Percentiles rank a stretch among this genome's conserved stretches.
These are phyloP conservation scores for Epinotia nisella DNA, from an alignment of 2,888 invertebrate genomes.

Conservation along the genomic window DNA sequence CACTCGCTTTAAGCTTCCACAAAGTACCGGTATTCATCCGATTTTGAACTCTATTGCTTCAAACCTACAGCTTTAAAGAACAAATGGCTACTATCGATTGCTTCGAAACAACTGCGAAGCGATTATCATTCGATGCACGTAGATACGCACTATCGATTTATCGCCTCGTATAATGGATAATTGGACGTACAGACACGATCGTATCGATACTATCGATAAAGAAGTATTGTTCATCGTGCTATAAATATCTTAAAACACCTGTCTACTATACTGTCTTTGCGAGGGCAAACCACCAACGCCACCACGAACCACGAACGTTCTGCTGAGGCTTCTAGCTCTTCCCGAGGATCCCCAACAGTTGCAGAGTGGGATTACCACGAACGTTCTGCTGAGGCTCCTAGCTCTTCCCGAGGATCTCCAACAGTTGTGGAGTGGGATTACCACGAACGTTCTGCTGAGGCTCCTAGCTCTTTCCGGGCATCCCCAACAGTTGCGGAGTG, in stretches of 20 bases:
- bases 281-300: no score
- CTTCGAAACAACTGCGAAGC: neutral
- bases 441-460: no score
- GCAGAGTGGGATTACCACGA: no score
- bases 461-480: no score
- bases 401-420: no score
- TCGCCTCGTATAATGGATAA: conserved; percentile 26
- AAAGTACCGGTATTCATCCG: neutral
- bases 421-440: no score
- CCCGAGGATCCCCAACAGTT: no score
- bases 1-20: neutral
- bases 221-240: conserved; percentile 2
- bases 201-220: neutral
- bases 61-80: neutral
- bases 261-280: neutral
- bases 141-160: conserved; percentile 30
- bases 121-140: conserved; percentile 23
- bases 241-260: neutral
- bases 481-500: no score
- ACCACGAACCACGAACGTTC: no score
- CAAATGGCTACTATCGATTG: neutral
- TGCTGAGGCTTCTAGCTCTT: no score
- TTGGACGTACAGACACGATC: conserved; percentile 14
- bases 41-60: neutral
- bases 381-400: no score